Evolutionary conservation across 2,888 invertebrate genomes (phyloP), one percentile per base, ranked within the genome.

Genomic region (Leucophora obtusa): DNA sequence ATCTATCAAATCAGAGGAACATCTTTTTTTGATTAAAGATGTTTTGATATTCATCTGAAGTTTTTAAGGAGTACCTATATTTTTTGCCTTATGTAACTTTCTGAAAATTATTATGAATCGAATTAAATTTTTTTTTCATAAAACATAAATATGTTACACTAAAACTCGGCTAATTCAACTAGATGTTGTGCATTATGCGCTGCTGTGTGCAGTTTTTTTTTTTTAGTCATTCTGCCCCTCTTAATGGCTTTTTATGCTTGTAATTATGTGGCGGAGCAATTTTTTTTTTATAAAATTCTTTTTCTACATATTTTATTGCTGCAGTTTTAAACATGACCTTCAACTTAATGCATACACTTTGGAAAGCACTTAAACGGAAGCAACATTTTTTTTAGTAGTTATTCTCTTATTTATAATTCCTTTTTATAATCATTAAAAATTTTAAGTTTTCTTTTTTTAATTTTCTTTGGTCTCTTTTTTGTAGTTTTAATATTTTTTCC

Each of bases 291-390:
- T 35, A 11, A 2, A 14, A 6, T 21, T 50, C 17, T 28, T 0
- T 17, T 28, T 47, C 4, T 54, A 14, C 65, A 65, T 71, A 71
- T 66, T 66, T 71, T 54, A 71, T 28, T 28, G 3, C 59, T 71
- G 71, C 59, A 66, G 33, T 28, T 28, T 77, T 71, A 71, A 59
- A 43, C 65, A 65, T 77, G 71, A 77, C 77, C 77, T 77, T 77
- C 77, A 77, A 77, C 59, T 66, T 77, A 43, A 54, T 54, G 65
- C 70, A 65, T 70, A 65, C 59, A 65, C 65, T 76, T 17, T 65
- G 43, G 24, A 71, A 63, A 59, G 58, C 43, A 51, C 53, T 66
- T 54, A 71, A 65, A 21, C 28, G 21, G 21, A 65, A 65, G 50
- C 43, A 11, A 11, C 35, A 38, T 21, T 6, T 18, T 47, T 15